Base-by-base conservation (phyloP, 2,888 invertebrate genomes). In the Apotomis capreana region DNA sequence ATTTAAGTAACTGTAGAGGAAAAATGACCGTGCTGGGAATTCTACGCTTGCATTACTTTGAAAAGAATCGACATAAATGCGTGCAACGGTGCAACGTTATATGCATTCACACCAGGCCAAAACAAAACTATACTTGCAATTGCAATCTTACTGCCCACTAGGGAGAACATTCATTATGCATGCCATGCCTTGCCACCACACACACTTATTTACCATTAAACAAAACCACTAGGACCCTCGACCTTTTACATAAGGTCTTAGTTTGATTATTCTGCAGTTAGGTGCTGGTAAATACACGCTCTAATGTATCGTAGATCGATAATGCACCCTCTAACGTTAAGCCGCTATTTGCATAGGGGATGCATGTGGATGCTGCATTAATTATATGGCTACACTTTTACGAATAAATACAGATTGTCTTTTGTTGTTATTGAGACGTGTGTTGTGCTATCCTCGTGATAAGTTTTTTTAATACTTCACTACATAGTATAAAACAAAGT, bases 151-250 rank as follows among this genome's bases (percentile, higher is more conserved):
- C 69, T 62, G 69, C 62, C 57, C 69, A 57, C 69, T 62, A 49
- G 69, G 69, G 69, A 57, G 49, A 57, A n/a, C 49, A 69, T 69
- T 69, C 37, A 69, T 62, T 69, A 69, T 69, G 69, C 69, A 69
- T 69, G 69, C 69, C 62, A 55, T 49, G 13, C n/a, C 55, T 51
- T 1, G 49, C 62, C 13, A 62, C 13, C 5, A 46, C 26, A 55
- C 55, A 55, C 62, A 40, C 9, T 10, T 51, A 57, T 69, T 63
- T 69, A 57, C 69, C n/a, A 3, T 46, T n/a, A 8, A 26, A 57
- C 36, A 15, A 57, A n/a, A 15, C 9, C 3, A 57, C 15, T 57
- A 36, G 49, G 15, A 69, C 9, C n/a, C 13, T 36, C n/a, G 40
- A 12, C 4, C 12, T 40, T 55, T 12, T 5, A 13, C 8, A 62